Percentiles rank a stretch among this genome's conserved stretches.
Evolutionary conservation across 2,113 vertebrate genomes (phyloP).

Genomic region (Caracal caracal): DNA sequence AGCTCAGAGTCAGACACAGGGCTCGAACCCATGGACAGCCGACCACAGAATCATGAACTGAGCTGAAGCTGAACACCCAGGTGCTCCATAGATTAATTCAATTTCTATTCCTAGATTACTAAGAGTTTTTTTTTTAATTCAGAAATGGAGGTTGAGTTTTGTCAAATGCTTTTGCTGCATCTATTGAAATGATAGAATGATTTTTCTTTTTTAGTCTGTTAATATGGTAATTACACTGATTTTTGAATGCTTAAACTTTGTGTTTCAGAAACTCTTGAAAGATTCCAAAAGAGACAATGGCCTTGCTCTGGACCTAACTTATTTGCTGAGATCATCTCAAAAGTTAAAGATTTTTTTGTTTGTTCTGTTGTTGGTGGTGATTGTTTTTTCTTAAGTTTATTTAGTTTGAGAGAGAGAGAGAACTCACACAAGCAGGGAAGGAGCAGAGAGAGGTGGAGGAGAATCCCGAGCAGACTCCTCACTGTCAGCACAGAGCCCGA

Average conservation of each 20-base stretch:
- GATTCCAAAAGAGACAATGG: neutral
- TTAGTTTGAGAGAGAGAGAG: neutral
- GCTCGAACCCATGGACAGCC: too few species aligned
- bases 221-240: neutral
- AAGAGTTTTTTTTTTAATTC: neutral
- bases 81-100: neutral
- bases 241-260: conserved; percentile 31
- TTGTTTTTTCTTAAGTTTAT: neutral
- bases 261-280: neutral
- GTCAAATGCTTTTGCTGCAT: neutral
- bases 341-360: neutral
- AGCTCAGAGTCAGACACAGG: too few species aligned
- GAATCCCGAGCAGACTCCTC: neutral
- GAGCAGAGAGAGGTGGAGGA: neutral
- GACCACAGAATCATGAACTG: too few species aligned
- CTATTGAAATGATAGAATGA: neutral
- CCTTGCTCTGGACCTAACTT: neutral
- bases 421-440: neutral
- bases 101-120: neutral
- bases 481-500: neutral
- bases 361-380: neutral
- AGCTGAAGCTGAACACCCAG: too few species aligned
- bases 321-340: neutral
- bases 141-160: neutral
- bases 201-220: neutral